Evolutionary conservation across 1,140 invertebrate genomes (phyloP), one percentile per base, ranked within the genome.

Genomic region (Harpegnathos saltator): DNA sequence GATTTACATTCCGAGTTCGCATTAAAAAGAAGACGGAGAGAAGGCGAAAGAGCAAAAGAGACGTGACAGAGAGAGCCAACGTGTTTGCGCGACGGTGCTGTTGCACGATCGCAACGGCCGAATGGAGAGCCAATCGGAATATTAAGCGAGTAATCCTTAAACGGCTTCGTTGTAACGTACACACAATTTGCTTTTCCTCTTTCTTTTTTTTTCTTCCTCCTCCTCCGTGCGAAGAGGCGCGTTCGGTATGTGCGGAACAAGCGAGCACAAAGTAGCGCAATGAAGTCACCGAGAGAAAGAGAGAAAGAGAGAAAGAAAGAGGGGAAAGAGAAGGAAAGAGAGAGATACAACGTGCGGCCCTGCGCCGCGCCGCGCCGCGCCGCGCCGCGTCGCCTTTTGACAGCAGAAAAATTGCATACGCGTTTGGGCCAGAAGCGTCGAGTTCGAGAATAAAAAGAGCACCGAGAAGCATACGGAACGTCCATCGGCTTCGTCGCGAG

Each of bases 331-430:
- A n/a, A n/a, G n/a, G n/a, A n/a, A n/a, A n/a, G n/a, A n/a, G n/a
- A n/a, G n/a, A n/a, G n/a, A n/a, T n/a, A 44, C 38, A 24, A 58
- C 56, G n/a, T n/a, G n/a, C 24, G 56, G 24, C n/a, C 74, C 19
- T 26, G 74, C 24, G 52, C 65, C 74, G 74, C 69, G 74, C 82
- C 82, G 82, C 29, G 29, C 29, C 29, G 5, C 29, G 29, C 82
- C 82, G 82, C 29, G 29, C 29, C 29, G 5, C 29, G 29, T 74
- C 82, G 82, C 74, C 19, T 80, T 78, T 50, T 78, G 82, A 83
- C 82, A 83, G 74, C 15, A 75, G 82, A 83, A 83, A 83, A 78
- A 83, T 83, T 62, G 73, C 19, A 63, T 68, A 48, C 82, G 82
- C 56, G 62, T 83, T 83, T 72, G 54, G 14, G 29, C 12, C 19